Conservation (phyloP, 2,113 vertebrate species). For the Vulpes ferrilata region DNA sequence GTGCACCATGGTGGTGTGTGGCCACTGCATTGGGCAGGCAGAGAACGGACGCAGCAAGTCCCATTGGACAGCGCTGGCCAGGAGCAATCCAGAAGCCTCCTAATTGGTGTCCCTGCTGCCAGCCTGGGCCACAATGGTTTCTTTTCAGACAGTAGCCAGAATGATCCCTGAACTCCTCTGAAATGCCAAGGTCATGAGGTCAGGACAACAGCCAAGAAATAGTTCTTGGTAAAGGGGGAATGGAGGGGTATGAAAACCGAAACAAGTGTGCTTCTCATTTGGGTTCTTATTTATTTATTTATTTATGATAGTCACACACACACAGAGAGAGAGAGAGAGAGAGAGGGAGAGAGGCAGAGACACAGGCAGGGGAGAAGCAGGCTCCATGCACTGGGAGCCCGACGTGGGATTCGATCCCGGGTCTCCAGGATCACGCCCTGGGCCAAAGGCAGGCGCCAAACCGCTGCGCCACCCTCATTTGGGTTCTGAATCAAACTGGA, state of each 20-base stretch:
- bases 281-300: no score
- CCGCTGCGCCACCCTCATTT: no score
- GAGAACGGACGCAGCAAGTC: neutral
- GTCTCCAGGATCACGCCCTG: no score
- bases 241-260: neutral
- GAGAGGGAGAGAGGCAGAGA: no score
- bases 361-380: no score
- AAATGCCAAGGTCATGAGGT: neutral
- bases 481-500: neutral
- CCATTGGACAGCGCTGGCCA: fast-evolving
- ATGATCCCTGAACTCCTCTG: neutral
- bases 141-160: neutral
- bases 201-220: neutral
- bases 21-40: fast-evolving
- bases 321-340: no score
- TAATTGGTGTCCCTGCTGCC: neutral
- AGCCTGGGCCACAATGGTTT: neutral
- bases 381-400: no score
- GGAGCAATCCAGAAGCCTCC: neutral
- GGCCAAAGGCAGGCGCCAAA: no score
- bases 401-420: no score
- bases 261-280: neutral
- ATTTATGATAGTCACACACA: no score
- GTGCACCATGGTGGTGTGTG: fast-evolving
- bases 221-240: neutral